These are phyloP conservation scores for Menidia menidia DNA, from an alignment of 2,797 vertebrate genomes.

Conservation along the genomic window DNA sequence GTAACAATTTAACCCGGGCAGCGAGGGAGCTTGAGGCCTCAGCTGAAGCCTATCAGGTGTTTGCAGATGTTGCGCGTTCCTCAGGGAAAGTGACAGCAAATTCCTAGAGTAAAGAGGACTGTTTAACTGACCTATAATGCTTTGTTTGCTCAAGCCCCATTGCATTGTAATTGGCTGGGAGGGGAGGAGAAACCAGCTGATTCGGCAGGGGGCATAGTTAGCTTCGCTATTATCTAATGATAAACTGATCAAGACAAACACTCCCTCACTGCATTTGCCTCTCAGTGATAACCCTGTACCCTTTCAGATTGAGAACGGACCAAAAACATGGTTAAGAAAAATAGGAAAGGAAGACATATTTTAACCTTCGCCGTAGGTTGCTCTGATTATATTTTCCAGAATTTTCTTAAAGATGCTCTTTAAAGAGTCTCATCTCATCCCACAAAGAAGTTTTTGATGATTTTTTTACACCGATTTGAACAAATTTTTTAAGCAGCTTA, in stretches of 20 bases:
- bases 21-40: constrained; percentile 83
- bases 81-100: constrained; percentile 70
- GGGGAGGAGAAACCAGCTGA: constrained; percentile 84
- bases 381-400: too few species aligned
- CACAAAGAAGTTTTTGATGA: too few species aligned
- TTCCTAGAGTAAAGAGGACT: constrained; percentile 82
- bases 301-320: too few species aligned
- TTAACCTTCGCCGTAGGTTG: too few species aligned
- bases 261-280: constrained; percentile 1
- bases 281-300: constrained; percentile 3
- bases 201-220: constrained; percentile 84
- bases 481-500: too few species aligned
- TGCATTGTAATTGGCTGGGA: constrained; percentile 90
- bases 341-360: too few species aligned
- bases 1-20: constrained; percentile 96
- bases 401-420: too few species aligned
- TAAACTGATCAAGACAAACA: constrained; percentile 62
- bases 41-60: constrained; percentile 92
- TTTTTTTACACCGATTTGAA: too few species aligned
- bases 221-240: constrained; percentile 77
- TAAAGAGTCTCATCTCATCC: too few species aligned
- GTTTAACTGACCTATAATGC: constrained; percentile 90
- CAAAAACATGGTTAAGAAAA: too few species aligned
- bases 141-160: constrained; percentile 95
- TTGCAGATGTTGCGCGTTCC: constrained; percentile 88